Evolutionary conservation across 2,888 invertebrate genomes (phyloP), one percentile per base, ranked within the genome.

Genomic region (Clusia tigrina): DNA sequence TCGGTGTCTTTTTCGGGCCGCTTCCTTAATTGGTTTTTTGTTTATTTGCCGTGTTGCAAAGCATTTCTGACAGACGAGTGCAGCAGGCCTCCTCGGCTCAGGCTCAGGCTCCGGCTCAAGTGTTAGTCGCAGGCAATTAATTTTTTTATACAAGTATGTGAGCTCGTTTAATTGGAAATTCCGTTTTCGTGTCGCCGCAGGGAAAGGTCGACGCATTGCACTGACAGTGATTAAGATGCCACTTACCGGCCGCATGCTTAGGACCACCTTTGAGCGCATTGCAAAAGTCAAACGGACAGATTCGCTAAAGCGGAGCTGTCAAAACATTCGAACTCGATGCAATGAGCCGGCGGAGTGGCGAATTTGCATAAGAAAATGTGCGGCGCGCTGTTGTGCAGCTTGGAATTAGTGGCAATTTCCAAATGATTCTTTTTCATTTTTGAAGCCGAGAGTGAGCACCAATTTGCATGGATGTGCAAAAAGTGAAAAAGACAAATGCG

Each of bases 381-480:
- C 32, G n/a, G n/a, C n/a, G n/a, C n/a, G n/a, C n/a, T n/a, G n/a
- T n/a, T n/a, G n/a, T n/a, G n/a, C n/a, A n/a, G n/a, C n/a, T n/a
- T n/a, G n/a, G n/a, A n/a, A n/a, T n/a, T n/a, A n/a, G n/a, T n/a
- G n/a, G n/a, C n/a, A n/a, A n/a, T n/a, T n/a, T 32, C 10, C 10
- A n/a, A 42, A 42, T 42, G 42, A 17, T 9, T 32, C 12, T 32
- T 32, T 32, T 32, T 9, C 32, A 32, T 32, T 32, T 32, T 32
- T 17, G 42, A 10, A 42, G n/a, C 42, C 3, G n/a, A 32, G 12
- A 42, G n/a, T n/a, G n/a, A 10, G 15, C 10, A 42, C n/a, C 15
- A 48, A 48, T 48, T 48, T 48, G 48, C 48, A 48, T 48, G 15
- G 48, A 18, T 22, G 18, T 48, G 48, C 48, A 48, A 48, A 48